phyloP scores from a whole-genome alignment of 2,113 vertebrate genomes.

The Mungos mungo region DNA sequence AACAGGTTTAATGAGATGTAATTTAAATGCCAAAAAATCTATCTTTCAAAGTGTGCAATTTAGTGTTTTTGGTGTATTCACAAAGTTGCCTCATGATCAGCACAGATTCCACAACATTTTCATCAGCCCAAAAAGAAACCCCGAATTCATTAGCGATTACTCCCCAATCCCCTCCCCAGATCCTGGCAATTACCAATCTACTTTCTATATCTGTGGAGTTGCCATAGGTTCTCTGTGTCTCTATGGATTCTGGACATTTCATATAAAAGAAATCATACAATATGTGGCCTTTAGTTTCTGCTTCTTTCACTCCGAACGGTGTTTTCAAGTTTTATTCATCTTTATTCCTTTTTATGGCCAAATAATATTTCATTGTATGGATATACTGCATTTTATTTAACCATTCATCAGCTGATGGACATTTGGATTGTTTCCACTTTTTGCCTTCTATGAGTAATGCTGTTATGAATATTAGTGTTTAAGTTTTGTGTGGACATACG shows the following conservation, averaged over 20 bases:
- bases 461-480: neutral
- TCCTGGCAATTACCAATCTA: neutral
- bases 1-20: slow-evolving; percentile 2
- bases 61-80: neutral
- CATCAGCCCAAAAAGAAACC: neutral
- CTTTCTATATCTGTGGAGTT: neutral
- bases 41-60: neutral
- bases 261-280: neutral
- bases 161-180: fast-evolving
- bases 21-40: neutral
- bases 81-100: neutral
- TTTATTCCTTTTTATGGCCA: neutral
- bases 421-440: neutral
- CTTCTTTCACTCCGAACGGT: neutral
- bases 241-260: neutral
- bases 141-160: neutral
- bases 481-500: neutral
- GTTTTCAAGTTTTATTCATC: neutral
- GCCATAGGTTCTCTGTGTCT: neutral
- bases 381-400: neutral
- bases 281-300: neutral
- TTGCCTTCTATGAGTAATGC: neutral
- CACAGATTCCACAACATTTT: neutral
- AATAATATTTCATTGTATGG: neutral
- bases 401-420: neutral